Evolutionary conservation across 2,113 vertebrate genomes (phyloP), one percentile per base, ranked within the genome.

Genomic region (Labeo rohita): DNA sequence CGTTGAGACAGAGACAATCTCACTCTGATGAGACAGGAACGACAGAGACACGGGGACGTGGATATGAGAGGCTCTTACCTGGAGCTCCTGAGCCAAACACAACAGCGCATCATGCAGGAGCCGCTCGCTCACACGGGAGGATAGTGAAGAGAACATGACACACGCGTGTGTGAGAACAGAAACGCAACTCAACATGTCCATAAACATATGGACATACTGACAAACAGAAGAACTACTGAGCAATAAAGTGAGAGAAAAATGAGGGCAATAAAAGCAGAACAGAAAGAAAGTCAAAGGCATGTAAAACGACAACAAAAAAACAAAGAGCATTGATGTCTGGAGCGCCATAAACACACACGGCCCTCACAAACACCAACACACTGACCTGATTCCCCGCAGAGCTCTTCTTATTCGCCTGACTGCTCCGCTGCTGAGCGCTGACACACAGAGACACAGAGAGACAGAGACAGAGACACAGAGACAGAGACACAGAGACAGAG

Each of bases 341-440:
- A n/a, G n/a, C 54, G 18, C n/a, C 54, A 80, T 43, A 78, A 18
- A 50, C 68, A 70, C 2, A 45, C 36, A 77, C 4, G 12, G 65
- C 68, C 54, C 15, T 39, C 16, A 73, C 74, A 73, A 13, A 70
- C 39, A 63, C 74, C 88, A 82, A 68, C 39, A 75, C 72, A 80
- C 92, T 92, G 95, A 98, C 97, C 97, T 98, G 97, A 91, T 97
- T 98, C 93, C 95, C 96, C 85, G 97, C 95, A 86, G 96, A 94
- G 92, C 93, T 96, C 94, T 98, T 97, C 95, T 97, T 97, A 92
- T 95, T 96, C 88, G 96, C 94, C 93, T 97, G 97, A 94, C 95
- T 97, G 95, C 96, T 97, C 90, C 97, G 94, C 92, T 98, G 97
- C 91, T 99, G 97, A 72, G 97, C 97, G 87, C 97, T 99, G 80